Percentiles rank a stretch among this genome's conserved stretches.
These are phyloP conservation scores for Cryptocheilus praepositus DNA, from an alignment of 2,888 invertebrate genomes.

Conservation along the genomic window DNA sequence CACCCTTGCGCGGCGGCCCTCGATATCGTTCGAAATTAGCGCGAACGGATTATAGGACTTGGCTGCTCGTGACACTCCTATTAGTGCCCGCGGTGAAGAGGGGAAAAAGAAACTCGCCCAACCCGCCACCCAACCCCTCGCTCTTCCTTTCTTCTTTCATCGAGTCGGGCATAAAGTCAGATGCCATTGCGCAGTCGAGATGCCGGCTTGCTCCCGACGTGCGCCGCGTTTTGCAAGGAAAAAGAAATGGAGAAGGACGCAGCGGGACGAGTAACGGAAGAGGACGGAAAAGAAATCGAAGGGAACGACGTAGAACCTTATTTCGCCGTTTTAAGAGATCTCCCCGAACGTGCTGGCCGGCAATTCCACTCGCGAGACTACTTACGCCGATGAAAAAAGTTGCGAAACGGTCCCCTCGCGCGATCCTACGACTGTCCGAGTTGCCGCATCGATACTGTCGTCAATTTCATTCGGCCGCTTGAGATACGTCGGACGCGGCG, in stretches of 20 bases:
- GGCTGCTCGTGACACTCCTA: conserved; percentile 60
- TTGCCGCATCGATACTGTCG: no score
- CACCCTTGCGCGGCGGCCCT: conserved; percentile 7
- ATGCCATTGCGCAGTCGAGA: conserved; percentile 13
- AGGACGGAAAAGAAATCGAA: no score
- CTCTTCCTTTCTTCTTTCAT: conserved; percentile 1
- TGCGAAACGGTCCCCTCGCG: no score
- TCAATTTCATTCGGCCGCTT: no score
- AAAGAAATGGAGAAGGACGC: background rate
- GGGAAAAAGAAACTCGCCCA: conserved; percentile 14
- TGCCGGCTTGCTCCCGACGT: conserved; percentile 6
- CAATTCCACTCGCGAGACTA: no score
- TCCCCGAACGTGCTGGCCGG: no score
- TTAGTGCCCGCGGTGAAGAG: conserved; percentile 25
- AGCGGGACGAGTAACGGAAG: background rate
- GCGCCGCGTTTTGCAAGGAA: background rate
- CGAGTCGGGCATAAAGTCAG: conserved; percentile 18
- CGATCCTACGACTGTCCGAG: no score
- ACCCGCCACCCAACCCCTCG: background rate
- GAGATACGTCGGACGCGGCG: no score
- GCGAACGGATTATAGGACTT: conserved; percentile 56
- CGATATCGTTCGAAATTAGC: conserved; percentile 57
- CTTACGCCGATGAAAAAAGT: no score
- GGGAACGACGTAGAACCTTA: no score
- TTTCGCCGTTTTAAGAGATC: no score